These are phyloP conservation scores for Hormiphora californensis DNA, from an alignment of 37 sponge, comb jelly and placozoan species.

Conservation along the genomic window DNA sequence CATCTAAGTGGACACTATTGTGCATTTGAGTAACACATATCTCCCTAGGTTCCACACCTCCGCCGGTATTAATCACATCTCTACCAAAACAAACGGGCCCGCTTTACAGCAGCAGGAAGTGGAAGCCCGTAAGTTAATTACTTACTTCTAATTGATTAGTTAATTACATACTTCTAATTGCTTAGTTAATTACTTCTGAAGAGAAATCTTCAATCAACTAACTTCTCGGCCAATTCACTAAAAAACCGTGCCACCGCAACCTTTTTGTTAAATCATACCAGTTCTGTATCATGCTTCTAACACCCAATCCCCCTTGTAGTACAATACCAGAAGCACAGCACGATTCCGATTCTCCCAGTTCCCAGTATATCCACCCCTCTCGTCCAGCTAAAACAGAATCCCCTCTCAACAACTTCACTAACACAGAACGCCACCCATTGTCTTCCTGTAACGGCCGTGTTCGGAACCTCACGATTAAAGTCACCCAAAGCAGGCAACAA, in stretches of 20 bases:
- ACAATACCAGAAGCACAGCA: constrained; percentile 43
- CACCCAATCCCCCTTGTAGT: no score
- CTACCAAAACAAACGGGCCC: constrained; percentile 1
- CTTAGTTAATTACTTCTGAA: no score
- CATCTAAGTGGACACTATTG: no score
- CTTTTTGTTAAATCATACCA: no score
- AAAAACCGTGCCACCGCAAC: no score
- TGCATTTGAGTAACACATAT: no score
- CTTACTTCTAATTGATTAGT: no score
- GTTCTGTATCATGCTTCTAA: no score
- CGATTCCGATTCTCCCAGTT: constrained; percentile 16
- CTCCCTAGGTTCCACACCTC: constrained; percentile 86
- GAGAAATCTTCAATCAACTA: no score
- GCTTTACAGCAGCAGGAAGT: constrained; percentile 11
- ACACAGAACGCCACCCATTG: neutral
- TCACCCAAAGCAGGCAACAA: constrained; percentile 25
- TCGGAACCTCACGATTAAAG: constrained; percentile 23
- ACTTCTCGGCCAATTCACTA: no score
- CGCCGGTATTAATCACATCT: constrained; percentile 66
- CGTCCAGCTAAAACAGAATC: constrained; percentile 26
- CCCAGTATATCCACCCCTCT: constrained; percentile 1
- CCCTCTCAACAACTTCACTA: neutral
- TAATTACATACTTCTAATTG: no score
- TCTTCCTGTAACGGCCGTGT: constrained; percentile 7
- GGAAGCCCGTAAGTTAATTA: no score